phyloP scores from a whole-genome alignment of 1,140 invertebrate species.

The Linepithema humile region DNA sequence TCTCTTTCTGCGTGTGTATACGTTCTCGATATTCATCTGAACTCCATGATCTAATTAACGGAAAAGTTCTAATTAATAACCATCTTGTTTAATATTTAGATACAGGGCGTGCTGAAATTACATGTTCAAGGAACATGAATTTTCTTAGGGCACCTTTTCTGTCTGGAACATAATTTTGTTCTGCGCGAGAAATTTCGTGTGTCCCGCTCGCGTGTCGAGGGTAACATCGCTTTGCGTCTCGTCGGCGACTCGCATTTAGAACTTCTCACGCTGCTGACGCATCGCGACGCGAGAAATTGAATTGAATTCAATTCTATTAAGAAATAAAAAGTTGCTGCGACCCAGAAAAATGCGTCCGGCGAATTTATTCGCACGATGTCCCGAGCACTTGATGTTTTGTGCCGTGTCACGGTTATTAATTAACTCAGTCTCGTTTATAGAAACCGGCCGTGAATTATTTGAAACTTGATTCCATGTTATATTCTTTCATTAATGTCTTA shows the following conservation, averaged over 20 bases:
- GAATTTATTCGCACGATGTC: background rate
- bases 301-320: background rate
- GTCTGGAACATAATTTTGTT: no score
- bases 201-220: no score
- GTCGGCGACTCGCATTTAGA: background rate
- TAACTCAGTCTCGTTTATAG: background rate
- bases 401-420: background rate
- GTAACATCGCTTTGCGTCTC: background rate
- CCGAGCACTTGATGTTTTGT: no score
- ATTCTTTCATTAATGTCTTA: background rate
- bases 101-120: no score
- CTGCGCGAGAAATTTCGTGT: no score
- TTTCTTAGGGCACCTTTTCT: no score
- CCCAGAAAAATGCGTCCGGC: conserved; percentile 6
- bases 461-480: background rate
- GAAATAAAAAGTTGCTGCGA: conserved; percentile 1
- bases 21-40: no score
- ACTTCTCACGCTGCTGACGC: background rate
- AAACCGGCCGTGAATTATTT: background rate
- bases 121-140: no score
- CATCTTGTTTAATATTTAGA: no score
- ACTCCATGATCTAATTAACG: no score
- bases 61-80: no score
- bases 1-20: background rate
- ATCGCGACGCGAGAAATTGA: background rate